Conservation (phyloP, 2,797 vertebrate genomes). For the Merluccius polli region DNA sequence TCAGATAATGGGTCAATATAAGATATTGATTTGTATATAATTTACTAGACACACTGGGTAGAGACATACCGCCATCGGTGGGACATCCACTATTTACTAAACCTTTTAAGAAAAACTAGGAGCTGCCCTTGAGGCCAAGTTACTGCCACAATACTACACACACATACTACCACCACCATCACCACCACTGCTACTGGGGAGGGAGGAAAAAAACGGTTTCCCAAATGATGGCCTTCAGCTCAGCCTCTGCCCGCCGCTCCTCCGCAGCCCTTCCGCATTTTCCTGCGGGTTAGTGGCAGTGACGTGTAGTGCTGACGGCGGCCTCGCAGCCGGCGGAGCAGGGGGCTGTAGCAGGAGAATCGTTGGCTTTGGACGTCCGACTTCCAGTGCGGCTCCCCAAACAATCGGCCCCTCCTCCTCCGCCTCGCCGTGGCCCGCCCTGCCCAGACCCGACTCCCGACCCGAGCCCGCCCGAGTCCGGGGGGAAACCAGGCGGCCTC, state of each 20-base stretch:
- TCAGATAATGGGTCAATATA: neutral
- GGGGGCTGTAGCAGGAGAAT: conserved; percentile 81
- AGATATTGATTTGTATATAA: neutral
- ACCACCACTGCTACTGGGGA: too few species aligned
- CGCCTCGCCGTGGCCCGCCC: conserved; percentile 83
- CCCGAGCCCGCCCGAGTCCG: conserved; percentile 79
- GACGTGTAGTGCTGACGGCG: conserved; percentile 96
- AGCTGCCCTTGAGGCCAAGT: neutral
- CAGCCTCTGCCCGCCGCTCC: conserved; percentile 59
- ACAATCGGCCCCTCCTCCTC: conserved; percentile 87
- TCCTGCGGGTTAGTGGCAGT: conserved; percentile 90
- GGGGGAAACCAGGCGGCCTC: conserved; percentile 76
- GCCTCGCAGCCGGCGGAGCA: conserved; percentile 86
- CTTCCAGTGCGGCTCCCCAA: conserved; percentile 76
- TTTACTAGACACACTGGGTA: neutral
- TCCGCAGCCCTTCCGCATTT: conserved; percentile 87
- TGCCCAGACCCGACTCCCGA: conserved; percentile 75
- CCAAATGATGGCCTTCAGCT: conserved; percentile 63
- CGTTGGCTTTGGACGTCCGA: conserved; percentile 70
- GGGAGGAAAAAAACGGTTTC: neutral
- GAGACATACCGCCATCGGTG: neutral
- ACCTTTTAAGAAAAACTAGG: neutral
- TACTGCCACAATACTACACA: too few species aligned
- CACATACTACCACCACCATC: too few species aligned
- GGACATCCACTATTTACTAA: neutral